These are phyloP conservation scores for Sinopyrophorus schimmeli DNA, from an alignment of 2,888 invertebrate species.

Conservation along the genomic window DNA sequence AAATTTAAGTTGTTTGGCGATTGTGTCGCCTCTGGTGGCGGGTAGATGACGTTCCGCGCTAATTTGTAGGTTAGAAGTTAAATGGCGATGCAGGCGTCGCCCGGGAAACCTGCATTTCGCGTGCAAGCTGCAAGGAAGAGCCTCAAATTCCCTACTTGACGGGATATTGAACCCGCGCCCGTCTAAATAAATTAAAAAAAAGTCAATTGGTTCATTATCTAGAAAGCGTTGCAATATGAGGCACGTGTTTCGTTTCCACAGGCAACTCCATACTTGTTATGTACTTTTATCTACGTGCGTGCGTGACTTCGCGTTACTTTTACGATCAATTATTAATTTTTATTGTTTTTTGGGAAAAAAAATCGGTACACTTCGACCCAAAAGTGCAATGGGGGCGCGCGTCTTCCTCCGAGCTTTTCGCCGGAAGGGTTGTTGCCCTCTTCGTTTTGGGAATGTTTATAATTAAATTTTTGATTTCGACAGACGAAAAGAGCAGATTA, in stretches of 20 bases:
- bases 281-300: too few species aligned
- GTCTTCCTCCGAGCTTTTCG: too few species aligned
- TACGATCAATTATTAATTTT: too few species aligned
- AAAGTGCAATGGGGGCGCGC: too few species aligned
- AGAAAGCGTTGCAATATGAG: slow-evolving; percentile 40
- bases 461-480: slow-evolving; percentile 18
- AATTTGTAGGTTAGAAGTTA: slow-evolving; percentile 41
- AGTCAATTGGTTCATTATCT: slow-evolving; percentile 45
- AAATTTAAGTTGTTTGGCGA: slow-evolving; percentile 23
- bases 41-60: slow-evolving; percentile 34
- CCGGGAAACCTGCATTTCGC: slow-evolving; percentile 19
- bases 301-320: too few species aligned
- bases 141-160: slow-evolving; percentile 25
- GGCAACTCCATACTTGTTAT: slow-evolving; percentile 12
- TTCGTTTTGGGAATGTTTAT: slow-evolving; percentile 8
- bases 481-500: slow-evolving; percentile 16
- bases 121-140: slow-evolving; percentile 15
- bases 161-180: slow-evolving; percentile 42
- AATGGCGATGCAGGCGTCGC: slow-evolving; percentile 30
- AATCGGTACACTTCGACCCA: neutral
- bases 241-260: slow-evolving; percentile 22
- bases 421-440: too few species aligned
- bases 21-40: slow-evolving; percentile 3
- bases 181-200: slow-evolving; percentile 43
- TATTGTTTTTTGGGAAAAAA: too few species aligned